Conservation (phyloP, 2,797 vertebrate genomes). For the Sus cebifrons region DNA sequence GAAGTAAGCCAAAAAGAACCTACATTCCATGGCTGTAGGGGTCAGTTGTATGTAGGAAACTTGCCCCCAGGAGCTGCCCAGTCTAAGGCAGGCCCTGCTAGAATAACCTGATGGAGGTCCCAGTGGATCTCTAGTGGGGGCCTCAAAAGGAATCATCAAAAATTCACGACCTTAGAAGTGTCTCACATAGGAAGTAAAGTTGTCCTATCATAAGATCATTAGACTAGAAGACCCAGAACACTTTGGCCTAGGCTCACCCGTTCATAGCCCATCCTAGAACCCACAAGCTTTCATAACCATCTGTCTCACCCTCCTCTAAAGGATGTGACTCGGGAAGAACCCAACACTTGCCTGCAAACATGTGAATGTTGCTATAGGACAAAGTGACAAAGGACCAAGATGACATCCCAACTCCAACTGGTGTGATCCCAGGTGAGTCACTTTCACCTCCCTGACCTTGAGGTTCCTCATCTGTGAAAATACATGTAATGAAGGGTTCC, state of each 20-base stretch:
- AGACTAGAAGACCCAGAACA: background rate
- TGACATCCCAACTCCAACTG: background rate
- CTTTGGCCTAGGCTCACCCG: background rate
- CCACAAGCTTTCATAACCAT: background rate
- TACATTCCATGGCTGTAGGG: background rate
- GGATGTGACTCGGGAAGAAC: background rate
- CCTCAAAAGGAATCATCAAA: background rate
- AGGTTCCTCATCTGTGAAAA: background rate
- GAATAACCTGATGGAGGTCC: background rate
- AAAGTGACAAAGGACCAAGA: background rate
- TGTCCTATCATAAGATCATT: background rate
- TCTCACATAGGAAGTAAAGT: background rate
- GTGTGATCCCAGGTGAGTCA: background rate
- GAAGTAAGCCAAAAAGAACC: background rate
- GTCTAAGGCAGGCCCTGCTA: background rate
- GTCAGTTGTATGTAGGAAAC: background rate
- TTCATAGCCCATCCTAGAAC: background rate
- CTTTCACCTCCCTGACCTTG: background rate
- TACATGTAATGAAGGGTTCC: background rate
- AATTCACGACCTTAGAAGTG: background rate
- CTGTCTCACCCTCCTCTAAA: background rate
- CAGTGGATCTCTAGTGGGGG: background rate
- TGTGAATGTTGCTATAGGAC: background rate
- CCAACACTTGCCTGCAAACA: background rate
- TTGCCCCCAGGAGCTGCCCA: background rate